A percentile compares a stretch with the other conserved stretches of the same genome.
Conservation (phyloP, 2,113 vertebrate genomes). For the Lasiurus cinereus region DNA sequence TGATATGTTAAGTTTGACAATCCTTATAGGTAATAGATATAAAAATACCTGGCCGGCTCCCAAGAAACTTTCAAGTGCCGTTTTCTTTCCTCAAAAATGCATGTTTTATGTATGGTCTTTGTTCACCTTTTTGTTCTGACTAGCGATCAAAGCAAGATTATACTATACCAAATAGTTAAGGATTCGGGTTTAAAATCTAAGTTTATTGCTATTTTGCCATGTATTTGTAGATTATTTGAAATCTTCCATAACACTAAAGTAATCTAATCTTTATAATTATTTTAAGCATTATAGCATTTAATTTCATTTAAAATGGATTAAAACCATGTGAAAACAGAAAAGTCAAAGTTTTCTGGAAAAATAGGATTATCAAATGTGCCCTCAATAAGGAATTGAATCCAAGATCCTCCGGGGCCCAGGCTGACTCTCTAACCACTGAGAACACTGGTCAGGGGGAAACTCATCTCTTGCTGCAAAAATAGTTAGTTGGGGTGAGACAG, state of each 20-base stretch:
- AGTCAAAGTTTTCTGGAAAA: conserved; percentile 11
- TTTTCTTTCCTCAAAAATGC: neutral
- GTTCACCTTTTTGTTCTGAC: conserved; percentile 13
- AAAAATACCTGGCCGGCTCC: neutral
- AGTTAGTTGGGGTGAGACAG: neutral
- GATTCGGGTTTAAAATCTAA: neutral
- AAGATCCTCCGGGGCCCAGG: too few relatives aligned
- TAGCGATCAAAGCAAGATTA: conserved; percentile 22
- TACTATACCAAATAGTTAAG: neutral
- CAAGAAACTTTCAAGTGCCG: conserved; percentile 14
- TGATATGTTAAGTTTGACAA: neutral
- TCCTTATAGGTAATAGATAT: neutral
- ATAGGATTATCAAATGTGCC: neutral
- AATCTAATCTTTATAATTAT: conserved; percentile 47
- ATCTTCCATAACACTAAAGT: conserved; percentile 49
- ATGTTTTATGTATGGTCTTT: neutral
- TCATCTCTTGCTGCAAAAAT: neutral
- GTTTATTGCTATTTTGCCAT: conserved; percentile 20
- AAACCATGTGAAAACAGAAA: conserved; percentile 47
- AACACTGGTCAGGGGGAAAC: neutral
- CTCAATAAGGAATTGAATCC: too few relatives aligned
- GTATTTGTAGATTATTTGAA: neutral
- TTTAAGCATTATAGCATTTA: conserved; percentile 34
- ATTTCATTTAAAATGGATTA: conserved; percentile 27
- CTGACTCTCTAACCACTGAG: too few relatives aligned